Evolutionary conservation across 2,888 invertebrate genomes (phyloP).

Genomic region (Fragum fragum): DNA sequence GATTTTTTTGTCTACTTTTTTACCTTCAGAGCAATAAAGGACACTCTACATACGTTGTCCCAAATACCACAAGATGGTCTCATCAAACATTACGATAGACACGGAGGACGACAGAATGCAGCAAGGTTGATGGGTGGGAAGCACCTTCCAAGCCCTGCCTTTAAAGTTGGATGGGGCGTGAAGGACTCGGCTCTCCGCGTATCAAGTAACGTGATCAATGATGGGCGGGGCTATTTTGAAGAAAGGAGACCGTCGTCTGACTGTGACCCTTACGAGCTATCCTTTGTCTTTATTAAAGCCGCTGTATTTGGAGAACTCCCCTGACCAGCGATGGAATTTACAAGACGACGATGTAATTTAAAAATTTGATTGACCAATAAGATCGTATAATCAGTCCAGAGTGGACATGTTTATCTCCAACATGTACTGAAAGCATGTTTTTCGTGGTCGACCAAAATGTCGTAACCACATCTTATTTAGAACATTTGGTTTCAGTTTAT

Average conservation of each 20-base stretch:
- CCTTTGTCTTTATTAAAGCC: conserved; percentile 8
- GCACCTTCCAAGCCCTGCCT: not conserved
- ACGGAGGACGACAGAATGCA: conserved; percentile 5
- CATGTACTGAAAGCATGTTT: too few relatives aligned
- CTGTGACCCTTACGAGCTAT: conserved; percentile 6
- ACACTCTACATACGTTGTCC: not conserved
- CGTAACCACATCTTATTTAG: too few relatives aligned
- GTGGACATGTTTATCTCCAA: too few relatives aligned
- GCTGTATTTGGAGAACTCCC: not conserved
- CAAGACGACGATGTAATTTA: too few relatives aligned
- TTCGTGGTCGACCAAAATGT: too few relatives aligned
- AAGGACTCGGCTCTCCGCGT: conserved; percentile 7
- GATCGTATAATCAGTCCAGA: too few relatives aligned
- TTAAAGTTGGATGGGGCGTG: conserved; percentile 9
- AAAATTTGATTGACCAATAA: too few relatives aligned
- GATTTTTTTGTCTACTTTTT: too few relatives aligned
- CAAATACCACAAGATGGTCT: not conserved
- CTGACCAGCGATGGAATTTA: too few relatives aligned
- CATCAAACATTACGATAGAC: conserved; percentile 5
- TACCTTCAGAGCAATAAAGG: not conserved
- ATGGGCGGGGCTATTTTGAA: conserved; percentile 21
- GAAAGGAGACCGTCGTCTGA: conserved; percentile 9
- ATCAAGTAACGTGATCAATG: not conserved
- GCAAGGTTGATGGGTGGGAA: not conserved
- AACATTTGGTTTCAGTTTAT: too few relatives aligned